Percentiles rank a stretch among this genome's conserved stretches.
Conservation (phyloP, 1,140 invertebrate species). For the Cydia strobilella region DNA sequence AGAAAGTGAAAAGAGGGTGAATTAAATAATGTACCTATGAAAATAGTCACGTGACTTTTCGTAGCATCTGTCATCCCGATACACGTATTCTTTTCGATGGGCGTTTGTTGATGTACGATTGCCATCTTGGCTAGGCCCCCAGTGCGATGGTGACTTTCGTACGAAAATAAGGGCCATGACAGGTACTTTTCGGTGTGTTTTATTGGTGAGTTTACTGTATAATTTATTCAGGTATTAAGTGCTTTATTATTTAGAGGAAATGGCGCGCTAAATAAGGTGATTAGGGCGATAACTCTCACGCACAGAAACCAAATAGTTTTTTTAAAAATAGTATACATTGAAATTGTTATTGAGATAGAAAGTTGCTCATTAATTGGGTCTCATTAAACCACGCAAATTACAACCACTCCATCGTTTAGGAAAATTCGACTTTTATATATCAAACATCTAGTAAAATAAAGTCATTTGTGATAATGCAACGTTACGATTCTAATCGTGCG, state of each 20-base stretch:
- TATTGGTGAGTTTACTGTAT: too few species aligned
- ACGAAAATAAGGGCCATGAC: too few species aligned
- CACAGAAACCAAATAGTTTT: conserved; percentile 8
- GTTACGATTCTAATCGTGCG: neutral
- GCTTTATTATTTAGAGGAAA: neutral
- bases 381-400: conserved; percentile 12
- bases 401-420: neutral
- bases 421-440: neutral
- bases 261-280: neutral
- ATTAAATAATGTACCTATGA: too few species aligned
- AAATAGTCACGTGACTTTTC: too few species aligned
- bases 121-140: too few species aligned
- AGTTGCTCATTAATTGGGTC: neutral
- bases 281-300: conserved; percentile 10
- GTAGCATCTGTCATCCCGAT: too few species aligned
- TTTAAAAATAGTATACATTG: neutral
- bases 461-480: neutral
- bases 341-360: neutral
- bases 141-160: too few species aligned
- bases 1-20: too few species aligned
- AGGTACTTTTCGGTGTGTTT: too few species aligned
- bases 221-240: neutral
- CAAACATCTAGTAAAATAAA: neutral
- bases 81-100: too few species aligned
- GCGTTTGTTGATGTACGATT: too few species aligned